phyloP scores from a whole-genome alignment of 1,140 invertebrate genomes.

The Drosophila albomicans region DNA sequence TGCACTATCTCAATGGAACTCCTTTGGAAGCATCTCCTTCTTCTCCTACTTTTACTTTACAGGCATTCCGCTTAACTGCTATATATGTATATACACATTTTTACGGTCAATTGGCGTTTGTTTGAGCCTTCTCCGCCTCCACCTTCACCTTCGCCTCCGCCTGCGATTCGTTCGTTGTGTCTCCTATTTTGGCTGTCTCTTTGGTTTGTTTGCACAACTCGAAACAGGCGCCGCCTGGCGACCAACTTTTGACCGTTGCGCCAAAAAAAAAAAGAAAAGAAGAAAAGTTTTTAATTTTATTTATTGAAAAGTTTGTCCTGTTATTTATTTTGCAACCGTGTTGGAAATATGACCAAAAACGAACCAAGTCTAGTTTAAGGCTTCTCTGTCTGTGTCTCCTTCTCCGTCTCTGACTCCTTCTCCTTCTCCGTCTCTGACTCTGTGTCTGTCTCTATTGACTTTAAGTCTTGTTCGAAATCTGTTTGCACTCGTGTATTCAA shows the following conservation, averaged over 20 bases:
- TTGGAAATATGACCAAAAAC: constrained; percentile 74
- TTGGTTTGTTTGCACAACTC: constrained; percentile 73
- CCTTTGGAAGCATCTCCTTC: neutral
- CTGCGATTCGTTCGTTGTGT: constrained; percentile 17
- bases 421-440: too few relatives aligned
- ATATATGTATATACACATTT: constrained; percentile 64
- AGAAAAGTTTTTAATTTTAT: constrained; percentile 80
- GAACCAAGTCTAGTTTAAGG: constrained; percentile 61
- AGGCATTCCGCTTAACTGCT: constrained; percentile 65
- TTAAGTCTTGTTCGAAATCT: constrained; percentile 41
- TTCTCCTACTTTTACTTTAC: constrained; percentile 25
- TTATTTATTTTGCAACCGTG: constrained; percentile 79
- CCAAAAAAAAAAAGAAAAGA: constrained; percentile 11
- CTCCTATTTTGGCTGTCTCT: constrained; percentile 42
- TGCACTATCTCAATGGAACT: constrained; percentile 16
- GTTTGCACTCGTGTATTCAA: constrained; percentile 19
- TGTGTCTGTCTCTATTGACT: constrained; percentile 31
- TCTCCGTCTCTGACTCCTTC: too few relatives aligned
- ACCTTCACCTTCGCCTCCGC: neutral
- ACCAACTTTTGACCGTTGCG: constrained; percentile 73
- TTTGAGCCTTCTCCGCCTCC: constrained; percentile 43
- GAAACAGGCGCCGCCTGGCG: constrained; percentile 68
- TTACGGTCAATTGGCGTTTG: constrained; percentile 81
- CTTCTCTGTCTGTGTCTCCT: neutral
- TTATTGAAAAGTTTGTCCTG: constrained; percentile 83